phyloP scores from a whole-genome alignment of 2,113 vertebrate species.

The Octodon degus region DNA sequence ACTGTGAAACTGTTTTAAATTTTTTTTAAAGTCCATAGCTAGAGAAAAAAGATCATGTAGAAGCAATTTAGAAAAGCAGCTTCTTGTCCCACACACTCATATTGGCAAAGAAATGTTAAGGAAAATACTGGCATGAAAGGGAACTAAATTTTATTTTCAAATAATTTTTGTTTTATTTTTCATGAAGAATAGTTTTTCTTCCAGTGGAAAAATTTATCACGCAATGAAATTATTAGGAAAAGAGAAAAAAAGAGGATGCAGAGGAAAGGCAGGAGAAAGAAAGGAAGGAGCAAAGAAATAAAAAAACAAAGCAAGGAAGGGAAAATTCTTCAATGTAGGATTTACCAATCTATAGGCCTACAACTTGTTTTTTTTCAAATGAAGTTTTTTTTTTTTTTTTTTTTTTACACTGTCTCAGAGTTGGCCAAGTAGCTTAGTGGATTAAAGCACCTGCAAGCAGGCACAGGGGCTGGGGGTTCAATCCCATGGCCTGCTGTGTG shows the following conservation, averaged over 20 bases:
- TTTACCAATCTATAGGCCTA: not conserved
- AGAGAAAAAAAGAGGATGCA: not conserved
- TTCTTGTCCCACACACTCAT: constrained; percentile 58
- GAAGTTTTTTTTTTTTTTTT: too few relatives aligned
- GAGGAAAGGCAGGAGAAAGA: not conserved
- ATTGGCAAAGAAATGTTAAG: constrained; percentile 53
- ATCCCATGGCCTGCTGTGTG: too few relatives aligned
- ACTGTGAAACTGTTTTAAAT: constrained; percentile 66
- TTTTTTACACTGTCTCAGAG: not conserved
- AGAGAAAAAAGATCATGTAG: constrained; percentile 66
- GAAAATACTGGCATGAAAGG: constrained; percentile 55
- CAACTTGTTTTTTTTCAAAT: not conserved
- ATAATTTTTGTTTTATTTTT: not conserved
- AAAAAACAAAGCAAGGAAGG: not conserved
- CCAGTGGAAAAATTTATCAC: not conserved
- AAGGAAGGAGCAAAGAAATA: not conserved
- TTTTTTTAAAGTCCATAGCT: constrained; percentile 67
- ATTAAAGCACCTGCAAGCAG: too few relatives aligned
- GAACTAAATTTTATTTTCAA: constrained; percentile 41
- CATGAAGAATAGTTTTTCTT: not conserved
- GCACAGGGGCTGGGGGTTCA: too few relatives aligned
- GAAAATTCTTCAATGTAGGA: not conserved
- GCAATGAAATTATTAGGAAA: not conserved
- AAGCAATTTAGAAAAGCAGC: constrained; percentile 57
- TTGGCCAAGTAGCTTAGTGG: too few relatives aligned